Percentiles rank a stretch among this genome's conserved stretches.
Conservation (phyloP, 2,888 invertebrate genomes). For the Sialis lutaria region DNA sequence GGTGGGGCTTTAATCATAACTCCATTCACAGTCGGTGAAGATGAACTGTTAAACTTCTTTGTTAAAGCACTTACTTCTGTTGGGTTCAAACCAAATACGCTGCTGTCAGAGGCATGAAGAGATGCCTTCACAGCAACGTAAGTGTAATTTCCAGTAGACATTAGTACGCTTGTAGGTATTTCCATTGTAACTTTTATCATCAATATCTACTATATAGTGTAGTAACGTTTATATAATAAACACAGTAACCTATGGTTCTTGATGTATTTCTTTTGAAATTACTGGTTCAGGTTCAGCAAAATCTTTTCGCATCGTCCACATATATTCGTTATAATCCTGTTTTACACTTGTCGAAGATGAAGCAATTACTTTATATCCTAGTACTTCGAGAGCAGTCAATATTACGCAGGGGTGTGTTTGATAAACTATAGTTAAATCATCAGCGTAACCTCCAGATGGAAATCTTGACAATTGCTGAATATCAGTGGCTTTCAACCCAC, state of each 20-base stretch:
- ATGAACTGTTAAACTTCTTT: slow-evolving; percentile 46
- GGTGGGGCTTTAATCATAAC: slow-evolving; percentile 51
- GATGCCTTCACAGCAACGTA: slow-evolving; percentile 70
- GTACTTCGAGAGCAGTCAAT: slow-evolving; percentile 69
- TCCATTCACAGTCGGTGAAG: slow-evolving; percentile 49
- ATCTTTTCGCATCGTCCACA: slow-evolving; percentile 88
- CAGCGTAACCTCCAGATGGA: slow-evolving; percentile 68
- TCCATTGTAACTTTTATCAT: slow-evolving; percentile 17
- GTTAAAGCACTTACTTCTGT: slow-evolving; percentile 52
- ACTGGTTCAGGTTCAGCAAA: slow-evolving; percentile 68
- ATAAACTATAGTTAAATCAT: slow-evolving; percentile 72
- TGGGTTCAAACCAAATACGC: slow-evolving; percentile 55
- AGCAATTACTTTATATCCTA: slow-evolving; percentile 77
- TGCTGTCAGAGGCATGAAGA: slow-evolving; percentile 52
- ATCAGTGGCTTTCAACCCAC: slow-evolving; percentile 69
- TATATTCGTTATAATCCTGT: slow-evolving; percentile 78
- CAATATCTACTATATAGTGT: too few species aligned
- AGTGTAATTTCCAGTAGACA: slow-evolving; percentile 36
- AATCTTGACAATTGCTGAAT: slow-evolving; percentile 70
- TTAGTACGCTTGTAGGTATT: slow-evolving; percentile 24
- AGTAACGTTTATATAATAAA: too few species aligned
- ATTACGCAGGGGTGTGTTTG: slow-evolving; percentile 77
- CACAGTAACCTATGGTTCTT: neutral
- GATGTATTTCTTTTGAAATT: slow-evolving; percentile 13
- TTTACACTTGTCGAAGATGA: slow-evolving; percentile 73